Percentiles rank a stretch among this genome's conserved stretches.
Conservation (phyloP, 1,140 invertebrate genomes). For the Scaptomyza pallida region DNA sequence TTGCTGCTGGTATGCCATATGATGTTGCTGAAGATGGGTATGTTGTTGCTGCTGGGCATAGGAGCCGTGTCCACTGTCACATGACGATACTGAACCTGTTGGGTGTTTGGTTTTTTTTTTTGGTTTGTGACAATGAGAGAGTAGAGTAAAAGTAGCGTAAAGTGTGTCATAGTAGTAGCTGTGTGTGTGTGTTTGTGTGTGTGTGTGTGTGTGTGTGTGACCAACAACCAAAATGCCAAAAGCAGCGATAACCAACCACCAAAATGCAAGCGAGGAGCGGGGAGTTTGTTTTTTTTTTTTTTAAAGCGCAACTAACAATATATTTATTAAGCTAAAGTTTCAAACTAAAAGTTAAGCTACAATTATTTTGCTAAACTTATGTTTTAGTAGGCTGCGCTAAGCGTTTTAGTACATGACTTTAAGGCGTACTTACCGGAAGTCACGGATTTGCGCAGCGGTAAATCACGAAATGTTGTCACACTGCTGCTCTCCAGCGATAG, state of each 20-base stretch:
- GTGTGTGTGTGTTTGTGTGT: constrained; percentile 25
- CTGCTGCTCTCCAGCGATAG: constrained; percentile 97
- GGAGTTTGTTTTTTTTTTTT: constrained; percentile 23
- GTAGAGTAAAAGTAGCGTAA: constrained; percentile 55
- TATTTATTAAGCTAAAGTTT: background rate
- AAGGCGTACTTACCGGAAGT: constrained; percentile 89
- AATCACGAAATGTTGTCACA: constrained; percentile 95
- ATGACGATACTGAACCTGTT: constrained; percentile 91
- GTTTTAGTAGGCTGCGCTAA: constrained; percentile 61
- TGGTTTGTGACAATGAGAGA: constrained; percentile 39
- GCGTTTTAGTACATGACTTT: constrained; percentile 43
- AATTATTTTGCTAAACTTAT: constrained; percentile 19
- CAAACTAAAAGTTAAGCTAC: constrained; percentile 50
- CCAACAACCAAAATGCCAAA: constrained; percentile 60
- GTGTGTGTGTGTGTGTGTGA: constrained; percentile 34
- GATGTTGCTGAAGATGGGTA: constrained; percentile 84
- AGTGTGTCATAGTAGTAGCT: constrained; percentile 40
- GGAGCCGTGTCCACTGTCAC: constrained; percentile 93
- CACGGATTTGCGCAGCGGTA: constrained; percentile 93
- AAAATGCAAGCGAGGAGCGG: constrained; percentile 66
- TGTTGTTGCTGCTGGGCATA: constrained; percentile 87
- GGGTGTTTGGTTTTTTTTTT: constrained; percentile 38
- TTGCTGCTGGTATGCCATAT: constrained; percentile 45
- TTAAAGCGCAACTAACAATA: constrained; percentile 48
- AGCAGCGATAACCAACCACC: constrained; percentile 65